These are phyloP conservation scores for Nettapus auritus DNA, from an alignment of 2,113 vertebrate species.

Conservation along the genomic window DNA sequence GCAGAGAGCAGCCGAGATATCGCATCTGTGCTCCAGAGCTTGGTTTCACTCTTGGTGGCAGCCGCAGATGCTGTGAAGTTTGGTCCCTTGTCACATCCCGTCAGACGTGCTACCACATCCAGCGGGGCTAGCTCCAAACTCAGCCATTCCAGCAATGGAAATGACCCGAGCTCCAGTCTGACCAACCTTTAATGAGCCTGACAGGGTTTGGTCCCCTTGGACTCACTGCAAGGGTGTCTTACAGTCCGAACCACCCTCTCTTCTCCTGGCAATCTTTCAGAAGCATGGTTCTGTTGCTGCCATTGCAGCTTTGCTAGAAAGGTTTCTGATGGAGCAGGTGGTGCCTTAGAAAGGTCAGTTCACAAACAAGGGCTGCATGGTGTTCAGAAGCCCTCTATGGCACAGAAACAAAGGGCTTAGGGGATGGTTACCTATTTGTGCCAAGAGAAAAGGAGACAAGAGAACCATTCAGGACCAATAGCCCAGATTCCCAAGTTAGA, in stretches of 20 bases:
- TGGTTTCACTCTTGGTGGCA: not conserved
- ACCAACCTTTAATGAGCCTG: not conserved
- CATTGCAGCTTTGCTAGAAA: not conserved
- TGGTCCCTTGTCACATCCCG: not conserved
- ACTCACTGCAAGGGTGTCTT: rapidly evolving
- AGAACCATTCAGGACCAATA: not conserved
- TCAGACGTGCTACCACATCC: not conserved
- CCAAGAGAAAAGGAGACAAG: not conserved
- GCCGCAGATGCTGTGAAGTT: not conserved
- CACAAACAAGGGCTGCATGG: not conserved
- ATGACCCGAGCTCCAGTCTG: not conserved
- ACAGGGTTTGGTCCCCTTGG: not conserved
- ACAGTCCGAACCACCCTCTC: not conserved
- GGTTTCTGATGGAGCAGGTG: not conserved
- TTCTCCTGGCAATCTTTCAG: not conserved
- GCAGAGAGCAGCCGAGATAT: not conserved
- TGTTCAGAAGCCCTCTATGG: not conserved
- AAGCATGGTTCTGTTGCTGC: rapidly evolving
- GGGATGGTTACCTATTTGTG: not conserved
- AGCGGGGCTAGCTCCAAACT: rapidly evolving
- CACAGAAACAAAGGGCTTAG: not conserved
- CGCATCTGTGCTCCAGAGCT: not conserved
- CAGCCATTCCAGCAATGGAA: not conserved
- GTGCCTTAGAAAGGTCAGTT: not conserved
- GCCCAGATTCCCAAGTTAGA: not conserved